Evolutionary conservation across 2,888 invertebrate genomes (phyloP), one percentile per base, ranked within the genome.

Genomic region (Pyrochroa serraticornis): DNA sequence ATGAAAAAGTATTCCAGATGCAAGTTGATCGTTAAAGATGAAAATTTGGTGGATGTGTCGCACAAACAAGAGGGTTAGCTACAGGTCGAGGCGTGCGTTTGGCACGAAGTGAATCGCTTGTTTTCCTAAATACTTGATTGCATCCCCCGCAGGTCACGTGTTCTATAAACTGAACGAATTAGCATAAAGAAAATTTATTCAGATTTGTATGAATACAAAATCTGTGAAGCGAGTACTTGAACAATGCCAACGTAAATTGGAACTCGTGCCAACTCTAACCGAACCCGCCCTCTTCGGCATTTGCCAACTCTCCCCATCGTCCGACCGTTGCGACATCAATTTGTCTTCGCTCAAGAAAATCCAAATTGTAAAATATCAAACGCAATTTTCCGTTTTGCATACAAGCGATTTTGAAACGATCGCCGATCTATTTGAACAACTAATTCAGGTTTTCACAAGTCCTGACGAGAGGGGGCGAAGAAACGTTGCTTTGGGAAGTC

Each of bases 151-250:
- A 22, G 22, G 22, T 22, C 22, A 22, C 22, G 22, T 22, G 22
- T 5, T 22, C 22, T 22, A 22, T 22, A 22, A 22, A 22, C 22
- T 5, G 22, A 22, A 22, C 22, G 22, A 70, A 73, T 72, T 71
- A 73, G 71, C 71, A 73, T 71, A 69, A 67, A 66, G 68, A 67
- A 71, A 71, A 71, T 72, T 72, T 72, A 72, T 73, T 73, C 71
- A 66, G 68, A 71, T 72, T 71, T 67, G 59, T 68, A 67, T 66
- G 69, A 72, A 72, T 70, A 65, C 64, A 60, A 66, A 71, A 70
- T 68, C 63, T 61, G 57, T 65, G 66, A 62, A 64, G 65, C 67
- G 66, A 65, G 64, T 58, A 62, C 60, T 70, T 68, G 72, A 72
- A 73, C 72, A 74, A 73, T 72, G 68, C 65, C 63, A 64, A 65